Percentiles rank a stretch among this genome's conserved stretches.
These are phyloP conservation scores for Monopis laevigella DNA, from an alignment of 2,888 invertebrate genomes.

Conservation along the genomic window DNA sequence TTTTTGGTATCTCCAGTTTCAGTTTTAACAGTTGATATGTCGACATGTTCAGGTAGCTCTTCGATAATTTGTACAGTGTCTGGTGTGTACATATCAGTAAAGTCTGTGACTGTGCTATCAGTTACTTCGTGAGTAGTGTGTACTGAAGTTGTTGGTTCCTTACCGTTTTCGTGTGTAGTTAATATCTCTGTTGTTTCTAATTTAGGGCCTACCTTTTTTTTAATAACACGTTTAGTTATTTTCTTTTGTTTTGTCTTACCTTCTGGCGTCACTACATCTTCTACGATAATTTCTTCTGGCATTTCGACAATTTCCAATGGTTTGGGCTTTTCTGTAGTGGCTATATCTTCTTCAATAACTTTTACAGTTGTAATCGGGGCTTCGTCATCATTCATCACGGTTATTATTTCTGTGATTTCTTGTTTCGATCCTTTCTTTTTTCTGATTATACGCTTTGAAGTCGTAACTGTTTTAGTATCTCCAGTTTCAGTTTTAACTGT, in stretches of 20 bases:
- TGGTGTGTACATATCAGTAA: too few relatives aligned
- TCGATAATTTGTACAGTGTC: conserved; percentile 19
- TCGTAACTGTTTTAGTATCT: conserved; percentile 25
- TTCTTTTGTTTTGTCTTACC: conserved; percentile 25
- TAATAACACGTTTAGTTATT: conserved; percentile 28
- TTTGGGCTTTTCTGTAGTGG: conserved; percentile 19
- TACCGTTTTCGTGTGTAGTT: conserved; percentile 32
- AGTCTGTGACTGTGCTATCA: conserved; percentile 18
- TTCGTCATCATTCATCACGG: conserved; percentile 28
- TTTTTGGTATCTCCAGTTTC: conserved; percentile 23
- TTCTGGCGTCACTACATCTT: conserved; percentile 19
- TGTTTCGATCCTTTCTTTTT: conserved; percentile 35
- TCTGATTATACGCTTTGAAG: conserved; percentile 25
- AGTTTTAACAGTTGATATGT: conserved; percentile 27
- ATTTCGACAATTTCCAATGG: conserved; percentile 25
- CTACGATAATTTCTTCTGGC: conserved; percentile 22
- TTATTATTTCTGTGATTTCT: conserved; percentile 33
- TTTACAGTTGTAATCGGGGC: conserved; percentile 18
- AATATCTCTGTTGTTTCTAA: conserved; percentile 34
- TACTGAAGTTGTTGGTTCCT: conserved; percentile 24
- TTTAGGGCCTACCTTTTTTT: conserved; percentile 31
- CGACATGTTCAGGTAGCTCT: conserved; percentile 37
- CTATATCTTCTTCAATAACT: conserved; percentile 15
- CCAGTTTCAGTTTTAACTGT: conserved; percentile 42
- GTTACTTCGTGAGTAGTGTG: conserved; percentile 23